Evolutionary conservation across 2,113 vertebrate species (phyloP).

Genomic region (Ardeotis arabs): DNA sequence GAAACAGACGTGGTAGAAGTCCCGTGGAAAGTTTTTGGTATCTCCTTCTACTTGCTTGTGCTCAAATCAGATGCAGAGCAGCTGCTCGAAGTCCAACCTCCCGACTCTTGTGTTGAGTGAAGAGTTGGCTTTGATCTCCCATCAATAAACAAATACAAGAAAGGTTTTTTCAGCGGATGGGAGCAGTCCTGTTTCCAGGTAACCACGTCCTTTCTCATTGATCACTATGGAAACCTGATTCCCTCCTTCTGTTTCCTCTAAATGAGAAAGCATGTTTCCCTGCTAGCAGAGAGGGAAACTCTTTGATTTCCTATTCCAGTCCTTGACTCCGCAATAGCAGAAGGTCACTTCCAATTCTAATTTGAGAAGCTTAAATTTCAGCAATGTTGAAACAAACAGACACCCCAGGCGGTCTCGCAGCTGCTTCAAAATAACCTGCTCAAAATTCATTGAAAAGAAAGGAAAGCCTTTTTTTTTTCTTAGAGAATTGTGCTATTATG

Average conservation of each 20-base stretch:
- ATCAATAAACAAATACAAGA: slow-evolving; percentile 54
- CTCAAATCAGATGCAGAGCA: background rate
- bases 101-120: background rate
- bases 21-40: background rate
- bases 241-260: slow-evolving; percentile 55
- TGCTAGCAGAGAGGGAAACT: slow-evolving; percentile 1
- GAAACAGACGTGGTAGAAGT: background rate
- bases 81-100: background rate
- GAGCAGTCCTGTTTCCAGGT: slow-evolving; percentile 66
- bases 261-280: slow-evolving; percentile 54
- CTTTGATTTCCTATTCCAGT: slow-evolving; percentile 63
- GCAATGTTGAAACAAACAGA: slow-evolving; percentile 16
- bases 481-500: background rate
- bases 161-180: background rate
- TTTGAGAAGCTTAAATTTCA: background rate
- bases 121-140: slow-evolving; percentile 34
- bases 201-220: slow-evolving; percentile 61
- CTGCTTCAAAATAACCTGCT: slow-evolving; percentile 26
- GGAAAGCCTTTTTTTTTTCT: background rate
- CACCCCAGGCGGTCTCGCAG: background rate
- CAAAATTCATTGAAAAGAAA: slow-evolving; percentile 3
- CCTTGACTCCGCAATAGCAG: background rate
- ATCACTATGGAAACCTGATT: slow-evolving; percentile 73
- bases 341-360: slow-evolving; percentile 35
- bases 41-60: background rate